phyloP scores from a whole-genome alignment of 2,797 vertebrate genomes.

The Jordanella pulchra region DNA sequence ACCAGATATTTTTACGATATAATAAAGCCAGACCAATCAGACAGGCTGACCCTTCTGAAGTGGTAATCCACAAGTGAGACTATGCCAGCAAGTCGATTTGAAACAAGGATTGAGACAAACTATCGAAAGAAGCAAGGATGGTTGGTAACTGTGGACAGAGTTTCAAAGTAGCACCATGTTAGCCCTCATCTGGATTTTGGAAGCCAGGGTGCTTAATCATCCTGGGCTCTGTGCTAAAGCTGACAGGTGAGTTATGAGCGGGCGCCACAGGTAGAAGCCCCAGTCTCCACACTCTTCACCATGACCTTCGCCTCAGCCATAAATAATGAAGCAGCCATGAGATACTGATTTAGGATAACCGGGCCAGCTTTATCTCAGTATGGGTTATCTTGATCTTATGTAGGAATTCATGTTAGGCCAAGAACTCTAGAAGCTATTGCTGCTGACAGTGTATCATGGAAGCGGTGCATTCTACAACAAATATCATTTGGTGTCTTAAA shows the following conservation, averaged over 20 bases:
- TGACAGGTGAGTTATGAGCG: conserved; percentile 78
- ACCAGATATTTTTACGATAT: conserved; percentile 16
- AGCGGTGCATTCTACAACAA: neutral
- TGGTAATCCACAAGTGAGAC: conserved; percentile 39
- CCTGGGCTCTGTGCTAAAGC: conserved; percentile 37
- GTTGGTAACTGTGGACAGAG: conserved; percentile 53
- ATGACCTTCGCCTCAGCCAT: conserved; percentile 73
- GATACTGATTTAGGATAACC: conserved; percentile 71
- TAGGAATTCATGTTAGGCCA: conserved; percentile 1
- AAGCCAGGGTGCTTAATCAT: conserved; percentile 71
- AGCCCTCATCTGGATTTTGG: conserved; percentile 65
- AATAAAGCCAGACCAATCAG: conserved; percentile 23
- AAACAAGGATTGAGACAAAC: conserved; percentile 25
- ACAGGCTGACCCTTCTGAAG: conserved; percentile 33
- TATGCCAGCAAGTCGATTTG: neutral
- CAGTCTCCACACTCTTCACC: conserved; percentile 52
- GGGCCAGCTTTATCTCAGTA: conserved; percentile 28
- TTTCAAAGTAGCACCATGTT: conserved; percentile 66
- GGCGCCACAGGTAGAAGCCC: conserved; percentile 65
- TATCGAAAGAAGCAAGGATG: conserved; percentile 23
- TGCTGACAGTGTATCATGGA: conserved; percentile 3
- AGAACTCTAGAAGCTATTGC: neutral
- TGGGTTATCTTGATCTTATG: conserved; percentile 22
- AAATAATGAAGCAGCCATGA: conserved; percentile 70
- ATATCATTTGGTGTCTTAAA: too few relatives aligned